Evolutionary conservation across 2,888 invertebrate species (phyloP).

Genomic region (Pammene aurita): DNA sequence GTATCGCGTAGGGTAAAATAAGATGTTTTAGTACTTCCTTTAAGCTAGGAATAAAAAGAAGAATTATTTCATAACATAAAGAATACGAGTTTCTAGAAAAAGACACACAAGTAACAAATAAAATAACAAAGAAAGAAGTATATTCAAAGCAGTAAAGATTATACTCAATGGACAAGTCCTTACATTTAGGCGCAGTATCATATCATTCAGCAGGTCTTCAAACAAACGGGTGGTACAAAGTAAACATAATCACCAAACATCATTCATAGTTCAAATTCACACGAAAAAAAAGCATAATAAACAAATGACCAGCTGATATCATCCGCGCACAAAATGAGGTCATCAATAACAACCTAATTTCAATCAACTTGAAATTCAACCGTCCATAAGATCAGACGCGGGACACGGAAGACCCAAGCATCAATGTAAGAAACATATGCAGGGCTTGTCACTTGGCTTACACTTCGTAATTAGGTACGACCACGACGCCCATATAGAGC

Average conservation of each 20-base stretch:
- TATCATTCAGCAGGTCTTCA: too few relatives aligned
- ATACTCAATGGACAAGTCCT: too few relatives aligned
- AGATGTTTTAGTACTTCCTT: too few relatives aligned
- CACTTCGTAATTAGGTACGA: constrained; percentile 64
- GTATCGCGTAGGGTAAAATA: too few relatives aligned
- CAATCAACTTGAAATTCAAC: constrained; percentile 32
- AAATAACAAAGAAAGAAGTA: too few relatives aligned
- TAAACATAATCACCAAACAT: not conserved
- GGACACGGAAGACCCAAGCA: constrained; percentile 38
- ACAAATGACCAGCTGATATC: constrained; percentile 25
- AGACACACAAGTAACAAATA: too few relatives aligned
- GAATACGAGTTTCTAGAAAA: too few relatives aligned
- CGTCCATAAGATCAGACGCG: constrained; percentile 28
- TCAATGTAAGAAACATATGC: constrained; percentile 47
- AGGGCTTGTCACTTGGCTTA: constrained; percentile 40
- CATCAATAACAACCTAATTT: constrained; percentile 26
- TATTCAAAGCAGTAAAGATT: too few relatives aligned
- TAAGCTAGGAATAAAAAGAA: too few relatives aligned
- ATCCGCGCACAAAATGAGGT: constrained; percentile 24
- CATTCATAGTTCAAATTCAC: not conserved
- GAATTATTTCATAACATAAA: too few relatives aligned
- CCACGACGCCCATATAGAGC: constrained; percentile 75
- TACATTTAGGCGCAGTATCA: too few relatives aligned
- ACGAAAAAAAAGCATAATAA: not conserved
- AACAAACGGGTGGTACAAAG: not conserved